Conservation (phyloP, 2,113 vertebrate species). For the Promerops cafer region DNA sequence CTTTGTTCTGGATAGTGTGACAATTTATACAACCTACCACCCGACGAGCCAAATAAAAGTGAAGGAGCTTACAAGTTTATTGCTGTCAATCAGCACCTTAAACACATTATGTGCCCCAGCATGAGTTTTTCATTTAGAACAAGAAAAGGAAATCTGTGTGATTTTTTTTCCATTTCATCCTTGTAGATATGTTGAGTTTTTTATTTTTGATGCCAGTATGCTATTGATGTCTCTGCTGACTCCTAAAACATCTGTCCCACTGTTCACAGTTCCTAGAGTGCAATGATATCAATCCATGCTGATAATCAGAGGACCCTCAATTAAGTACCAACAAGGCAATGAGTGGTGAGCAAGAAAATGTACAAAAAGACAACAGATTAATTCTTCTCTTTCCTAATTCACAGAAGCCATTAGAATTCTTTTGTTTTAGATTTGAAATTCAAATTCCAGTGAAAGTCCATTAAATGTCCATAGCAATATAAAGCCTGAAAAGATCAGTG, state of each 20-base stretch:
- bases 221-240: slow-evolving; percentile 19
- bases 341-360: slow-evolving; percentile 42
- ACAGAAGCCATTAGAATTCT: slow-evolving; percentile 55
- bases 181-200: slow-evolving; percentile 26
- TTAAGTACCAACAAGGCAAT: slow-evolving; percentile 54
- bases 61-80: not conserved
- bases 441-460: slow-evolving; percentile 34
- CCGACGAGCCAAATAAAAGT: not conserved
- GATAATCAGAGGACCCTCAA: slow-evolving; percentile 62
- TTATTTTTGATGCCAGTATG: slow-evolving; percentile 49
- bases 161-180: slow-evolving; percentile 1
- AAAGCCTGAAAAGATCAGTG: slow-evolving; percentile 21
- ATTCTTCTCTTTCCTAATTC: slow-evolving; percentile 33
- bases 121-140: slow-evolving; percentile 4
- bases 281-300: slow-evolving; percentile 11
- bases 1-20: not conserved
- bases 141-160: not conserved
- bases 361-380: not conserved
- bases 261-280: slow-evolving; percentile 55
- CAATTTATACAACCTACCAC: not conserved
- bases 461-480: slow-evolving; percentile 15
- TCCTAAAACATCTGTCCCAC: slow-evolving; percentile 60
- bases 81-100: not conserved
- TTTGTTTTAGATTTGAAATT: slow-evolving; percentile 56
- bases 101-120: not conserved